Evolutionary conservation across 2,888 invertebrate species (phyloP), one percentile per base, ranked within the genome.

Genomic region (Dryocosmus kuriphilus): DNA sequence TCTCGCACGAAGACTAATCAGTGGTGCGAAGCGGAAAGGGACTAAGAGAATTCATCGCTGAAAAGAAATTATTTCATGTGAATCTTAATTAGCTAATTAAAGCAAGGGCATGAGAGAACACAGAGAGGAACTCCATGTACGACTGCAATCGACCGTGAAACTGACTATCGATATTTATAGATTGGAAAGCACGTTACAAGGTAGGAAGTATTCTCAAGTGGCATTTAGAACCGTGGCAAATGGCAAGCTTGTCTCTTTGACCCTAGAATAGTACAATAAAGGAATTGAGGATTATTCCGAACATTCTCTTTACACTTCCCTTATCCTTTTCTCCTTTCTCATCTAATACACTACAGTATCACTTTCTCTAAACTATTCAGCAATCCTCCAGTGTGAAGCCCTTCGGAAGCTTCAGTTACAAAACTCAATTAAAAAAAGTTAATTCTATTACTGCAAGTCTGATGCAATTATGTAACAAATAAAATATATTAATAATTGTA

Each of bases 1-100:
- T 67, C 67, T 24, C 24, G 38, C 41, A 67, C 5, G 16, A 41
- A 67, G 65, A 27, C 65, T 67, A 41, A 67, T 67, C 27, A 67
- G 41, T 41, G 27, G 41, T 27, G 41, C 35, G 9, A 67, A 24
- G 27, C 32, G 67, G 14, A 19, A 27, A 46, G 27, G 27, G 46
- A 41, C 41, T 19, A n/a, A 27, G 46, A 46, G 41, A 41, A 41
- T 67, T 46, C 46, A 41, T 67, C 67, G 46, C 27, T 67, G 41
- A 19, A 35, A 63, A 63, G 35, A 38, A 63, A 63, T 32, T 11
- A 63, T 35, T 65, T 65, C 41, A 67, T 46, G 41, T 67, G 67
- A 67, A 67, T 67, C 67, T 67, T 67, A 67, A 67, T 67, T 67
- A 67, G 67, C 30, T 67, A 67, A 67, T 67, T 67, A 67, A 67